Evolutionary conservation across 2,888 invertebrate species (phyloP).

Genomic region (Clunio marinus): DNA sequence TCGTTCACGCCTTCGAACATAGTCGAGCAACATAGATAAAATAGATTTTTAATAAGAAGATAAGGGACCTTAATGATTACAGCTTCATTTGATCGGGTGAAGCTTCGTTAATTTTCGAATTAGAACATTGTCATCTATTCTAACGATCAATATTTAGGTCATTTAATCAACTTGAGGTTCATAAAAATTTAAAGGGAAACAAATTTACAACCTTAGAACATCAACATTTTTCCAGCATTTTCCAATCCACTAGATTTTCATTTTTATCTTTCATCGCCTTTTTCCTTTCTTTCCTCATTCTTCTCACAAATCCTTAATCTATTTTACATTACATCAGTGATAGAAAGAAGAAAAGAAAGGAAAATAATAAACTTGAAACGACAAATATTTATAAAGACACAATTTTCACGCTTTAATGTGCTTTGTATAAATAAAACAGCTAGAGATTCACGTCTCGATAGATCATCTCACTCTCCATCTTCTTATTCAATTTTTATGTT

Average conservation of each 20-base stretch:
- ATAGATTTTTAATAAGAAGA: too few species aligned
- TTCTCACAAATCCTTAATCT: background rate
- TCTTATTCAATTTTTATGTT: conserved; percentile 13
- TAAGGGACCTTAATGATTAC: background rate
- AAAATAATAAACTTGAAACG: background rate
- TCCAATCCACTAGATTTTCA: background rate
- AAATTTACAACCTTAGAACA: background rate
- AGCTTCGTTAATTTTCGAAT: background rate
- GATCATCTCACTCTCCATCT: background rate
- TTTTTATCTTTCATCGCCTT: background rate
- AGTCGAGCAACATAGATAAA: background rate
- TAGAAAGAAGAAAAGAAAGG: background rate
- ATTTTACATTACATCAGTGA: background rate
- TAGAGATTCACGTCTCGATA: background rate
- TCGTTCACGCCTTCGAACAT: background rate
- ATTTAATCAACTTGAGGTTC: background rate
- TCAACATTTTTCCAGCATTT: too few species aligned
- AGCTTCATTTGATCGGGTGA: background rate
- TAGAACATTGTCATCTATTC: background rate
- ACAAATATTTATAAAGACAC: background rate
- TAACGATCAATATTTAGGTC: too few species aligned
- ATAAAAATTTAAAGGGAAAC: background rate
- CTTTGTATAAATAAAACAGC: background rate
- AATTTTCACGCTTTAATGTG: background rate
- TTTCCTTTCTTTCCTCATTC: too few species aligned